A percentile compares a stretch with the other conserved stretches of the same genome.
Evolutionary conservation across 2,113 vertebrate species (phyloP).

Genomic region (Anthoscopus minutus): DNA sequence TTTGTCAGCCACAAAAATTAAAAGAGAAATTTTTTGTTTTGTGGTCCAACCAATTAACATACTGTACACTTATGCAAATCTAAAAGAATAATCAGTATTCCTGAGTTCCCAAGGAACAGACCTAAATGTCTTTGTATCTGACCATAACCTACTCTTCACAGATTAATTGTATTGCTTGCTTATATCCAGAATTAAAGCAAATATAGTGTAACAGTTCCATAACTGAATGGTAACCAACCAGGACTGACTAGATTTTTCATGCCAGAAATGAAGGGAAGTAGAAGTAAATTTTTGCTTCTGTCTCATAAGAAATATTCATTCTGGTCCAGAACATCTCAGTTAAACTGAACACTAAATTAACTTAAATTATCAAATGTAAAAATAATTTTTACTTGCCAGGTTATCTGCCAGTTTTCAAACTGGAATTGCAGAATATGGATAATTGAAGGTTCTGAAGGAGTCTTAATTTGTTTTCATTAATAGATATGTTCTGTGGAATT

Average conservation of each 20-base stretch:
- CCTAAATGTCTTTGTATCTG: background rate
- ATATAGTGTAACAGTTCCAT: background rate
- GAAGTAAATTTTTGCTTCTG: background rate
- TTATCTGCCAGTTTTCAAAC: background rate
- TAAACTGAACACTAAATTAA: background rate
- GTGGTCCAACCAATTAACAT: background rate
- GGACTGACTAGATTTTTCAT: background rate
- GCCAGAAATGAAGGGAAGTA: background rate
- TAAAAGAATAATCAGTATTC: background rate
- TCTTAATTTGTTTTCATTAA: background rate
- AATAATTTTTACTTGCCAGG: background rate
- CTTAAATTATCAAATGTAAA: background rate
- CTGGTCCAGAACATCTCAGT: background rate
- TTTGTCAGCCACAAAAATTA: background rate
- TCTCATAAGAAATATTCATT: background rate
- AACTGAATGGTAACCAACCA: background rate
- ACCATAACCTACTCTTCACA: background rate
- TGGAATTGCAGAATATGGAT: background rate
- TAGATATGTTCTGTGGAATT: background rate
- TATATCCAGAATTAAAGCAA: background rate
- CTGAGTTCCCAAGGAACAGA: accelerated
- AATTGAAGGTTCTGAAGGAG: background rate
- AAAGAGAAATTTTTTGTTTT: background rate
- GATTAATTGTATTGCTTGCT: background rate
- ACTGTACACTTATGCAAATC: background rate